These are phyloP conservation scores for Apoderus coryli DNA, from an alignment of 2,888 invertebrate genomes.

Conservation along the genomic window DNA sequence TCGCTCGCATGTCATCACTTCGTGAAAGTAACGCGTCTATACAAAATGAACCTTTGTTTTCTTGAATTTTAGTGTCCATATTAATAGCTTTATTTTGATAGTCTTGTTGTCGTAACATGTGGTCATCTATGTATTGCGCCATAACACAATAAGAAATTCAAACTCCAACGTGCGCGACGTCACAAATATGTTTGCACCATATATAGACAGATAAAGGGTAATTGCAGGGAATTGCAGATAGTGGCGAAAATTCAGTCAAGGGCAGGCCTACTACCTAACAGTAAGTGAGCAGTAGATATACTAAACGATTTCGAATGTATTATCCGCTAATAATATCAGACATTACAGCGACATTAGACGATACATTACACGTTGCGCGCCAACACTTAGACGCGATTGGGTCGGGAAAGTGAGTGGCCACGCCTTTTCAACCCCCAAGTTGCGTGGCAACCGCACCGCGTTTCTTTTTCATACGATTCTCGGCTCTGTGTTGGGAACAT, in stretches of 20 bases:
- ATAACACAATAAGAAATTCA: no score
- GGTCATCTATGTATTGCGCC: slow-evolving; percentile 26
- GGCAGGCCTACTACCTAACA: slow-evolving; percentile 22
- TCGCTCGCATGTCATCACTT: slow-evolving; percentile 25
- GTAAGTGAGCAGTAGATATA: slow-evolving; percentile 29
- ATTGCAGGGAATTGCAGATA: no score
- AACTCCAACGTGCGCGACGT: no score
- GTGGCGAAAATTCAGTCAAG: no score
- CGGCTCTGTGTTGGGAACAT: slow-evolving; percentile 19
- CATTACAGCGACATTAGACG: slow-evolving; percentile 36
- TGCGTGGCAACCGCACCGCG: slow-evolving; percentile 24
- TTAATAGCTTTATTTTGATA: slow-evolving; percentile 20
- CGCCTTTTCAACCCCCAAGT: slow-evolving; percentile 26
- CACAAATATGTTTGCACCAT: no score
- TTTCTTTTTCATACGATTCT: slow-evolving; percentile 20
- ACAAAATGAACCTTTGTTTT: slow-evolving; percentile 58
- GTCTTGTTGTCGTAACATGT: slow-evolving; percentile 20
- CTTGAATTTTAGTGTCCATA: slow-evolving; percentile 32
- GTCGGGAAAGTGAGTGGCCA: slow-evolving; percentile 23
- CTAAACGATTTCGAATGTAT: slow-evolving; percentile 35
- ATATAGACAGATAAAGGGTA: no score
- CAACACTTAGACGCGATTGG: slow-evolving; percentile 25
- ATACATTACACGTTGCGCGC: slow-evolving; percentile 33
- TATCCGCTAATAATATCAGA: slow-evolving; percentile 35
- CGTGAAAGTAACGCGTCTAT: slow-evolving; percentile 73